Conservation (phyloP, 1,140 invertebrate genomes). For the Calliphora vicina region DNA sequence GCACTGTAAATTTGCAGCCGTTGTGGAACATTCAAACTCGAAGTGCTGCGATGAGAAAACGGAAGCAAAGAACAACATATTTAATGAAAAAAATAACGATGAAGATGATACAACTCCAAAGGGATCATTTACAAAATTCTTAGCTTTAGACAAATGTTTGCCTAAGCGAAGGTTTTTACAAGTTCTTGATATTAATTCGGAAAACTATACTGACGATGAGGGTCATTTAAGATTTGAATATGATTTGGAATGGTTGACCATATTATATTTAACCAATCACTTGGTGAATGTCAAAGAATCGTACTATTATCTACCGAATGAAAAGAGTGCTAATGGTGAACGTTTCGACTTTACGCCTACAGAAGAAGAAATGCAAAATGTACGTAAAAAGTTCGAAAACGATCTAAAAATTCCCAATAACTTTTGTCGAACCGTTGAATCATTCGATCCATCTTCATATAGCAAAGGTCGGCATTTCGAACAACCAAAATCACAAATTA, state of each 20-base stretch:
- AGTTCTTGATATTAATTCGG: slow-evolving; percentile 67
- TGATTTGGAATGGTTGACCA: slow-evolving; percentile 93
- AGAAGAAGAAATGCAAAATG: slow-evolving; percentile 73
- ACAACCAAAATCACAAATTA: slow-evolving; percentile 68
- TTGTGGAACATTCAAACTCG: slow-evolving; percentile 75
- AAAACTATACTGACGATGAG: slow-evolving; percentile 66
- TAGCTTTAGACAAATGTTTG: slow-evolving; percentile 96
- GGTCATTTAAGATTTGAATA: slow-evolving; percentile 74
- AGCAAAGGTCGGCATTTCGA: slow-evolving; percentile 50
- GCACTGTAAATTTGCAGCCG: slow-evolving; percentile 93
- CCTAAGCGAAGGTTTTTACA: slow-evolving; percentile 88
- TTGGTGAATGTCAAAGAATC: slow-evolving; percentile 77
- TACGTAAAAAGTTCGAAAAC: slow-evolving; percentile 73
- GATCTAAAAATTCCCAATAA: slow-evolving; percentile 75
- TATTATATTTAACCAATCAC: slow-evolving; percentile 89
- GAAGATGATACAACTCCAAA: not conserved
- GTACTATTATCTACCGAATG: slow-evolving; percentile 82
- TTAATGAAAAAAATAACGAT: not conserved
- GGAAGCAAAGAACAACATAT: slow-evolving; percentile 40
- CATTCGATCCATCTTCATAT: slow-evolving; percentile 67
- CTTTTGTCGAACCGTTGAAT: slow-evolving; percentile 77
- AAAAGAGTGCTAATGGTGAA: slow-evolving; percentile 67
- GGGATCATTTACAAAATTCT: slow-evolving; percentile 80
- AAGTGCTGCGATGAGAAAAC: not conserved
- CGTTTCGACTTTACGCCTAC: slow-evolving; percentile 81